These are phyloP conservation scores for Hucho hucho DNA, from an alignment of 2,113 vertebrate genomes.

Conservation along the genomic window DNA sequence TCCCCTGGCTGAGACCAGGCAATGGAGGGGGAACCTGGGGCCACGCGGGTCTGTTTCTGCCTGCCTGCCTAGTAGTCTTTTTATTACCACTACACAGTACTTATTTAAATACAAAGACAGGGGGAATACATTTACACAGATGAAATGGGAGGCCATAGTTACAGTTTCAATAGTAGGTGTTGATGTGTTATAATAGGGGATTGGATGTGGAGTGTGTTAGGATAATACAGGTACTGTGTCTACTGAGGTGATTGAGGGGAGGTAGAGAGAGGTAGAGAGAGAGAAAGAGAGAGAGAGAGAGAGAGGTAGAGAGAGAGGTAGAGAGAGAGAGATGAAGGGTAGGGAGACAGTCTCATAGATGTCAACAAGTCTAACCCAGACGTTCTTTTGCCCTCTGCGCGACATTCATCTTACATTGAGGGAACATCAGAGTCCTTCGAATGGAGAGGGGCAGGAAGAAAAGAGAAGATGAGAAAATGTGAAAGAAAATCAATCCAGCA, in stretches of 20 bases:
- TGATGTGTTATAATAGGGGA: not conserved
- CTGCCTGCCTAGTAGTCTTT: constrained; percentile 22
- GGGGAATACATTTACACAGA: constrained; percentile 9
- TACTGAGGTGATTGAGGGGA: not conserved
- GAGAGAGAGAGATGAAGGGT: not conserved
- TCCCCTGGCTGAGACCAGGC: constrained; percentile 10
- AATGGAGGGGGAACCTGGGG: constrained; percentile 28
- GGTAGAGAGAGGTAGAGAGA: not conserved
- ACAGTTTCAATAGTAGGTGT: not conserved
- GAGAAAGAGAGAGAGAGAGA: not conserved
- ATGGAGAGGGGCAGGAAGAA: constrained; percentile 52
- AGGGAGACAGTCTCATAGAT: not conserved
- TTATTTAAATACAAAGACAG: constrained; percentile 21
- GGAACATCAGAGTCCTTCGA: constrained; percentile 48
- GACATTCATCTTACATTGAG: constrained; percentile 54
- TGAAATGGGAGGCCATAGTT: constrained; percentile 9
- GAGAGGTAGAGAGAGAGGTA: not conserved
- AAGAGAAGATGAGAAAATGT: constrained; percentile 64
- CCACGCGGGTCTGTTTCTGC: constrained; percentile 12
- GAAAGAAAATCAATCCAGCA: constrained; percentile 69
- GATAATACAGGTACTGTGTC: not conserved
- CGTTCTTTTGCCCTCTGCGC: constrained; percentile 47
- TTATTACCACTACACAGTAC: constrained; percentile 23
- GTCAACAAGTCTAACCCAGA: constrained; percentile 18
- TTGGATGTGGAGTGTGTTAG: not conserved